Evolutionary conservation across 2,113 vertebrate species (phyloP).

Genomic region (Hypanus sabinus): DNA sequence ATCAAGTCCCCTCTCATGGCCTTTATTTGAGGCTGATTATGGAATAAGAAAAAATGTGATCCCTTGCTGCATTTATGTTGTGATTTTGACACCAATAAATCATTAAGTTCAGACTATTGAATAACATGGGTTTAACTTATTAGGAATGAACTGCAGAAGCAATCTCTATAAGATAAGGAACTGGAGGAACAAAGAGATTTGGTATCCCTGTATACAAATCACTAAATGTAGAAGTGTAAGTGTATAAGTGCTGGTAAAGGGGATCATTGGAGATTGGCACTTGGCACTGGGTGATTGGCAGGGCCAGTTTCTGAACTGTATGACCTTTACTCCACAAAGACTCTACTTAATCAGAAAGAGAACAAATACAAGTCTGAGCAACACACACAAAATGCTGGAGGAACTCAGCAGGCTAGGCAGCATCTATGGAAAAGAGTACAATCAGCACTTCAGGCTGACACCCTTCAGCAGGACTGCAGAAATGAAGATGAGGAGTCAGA

Average conservation of each 20-base stretch:
- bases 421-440: too few relatives aligned
- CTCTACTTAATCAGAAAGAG: neutral
- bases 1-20: too few relatives aligned
- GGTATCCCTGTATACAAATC: neutral
- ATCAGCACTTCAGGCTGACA: too few relatives aligned
- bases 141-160: neutral
- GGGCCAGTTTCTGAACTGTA: too few relatives aligned
- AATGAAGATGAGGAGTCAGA: too few relatives aligned
- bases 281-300: too few relatives aligned
- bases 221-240: neutral
- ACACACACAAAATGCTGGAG: too few relatives aligned
- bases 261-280: too few relatives aligned
- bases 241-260: too few relatives aligned
- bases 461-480: too few relatives aligned
- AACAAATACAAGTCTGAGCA: neutral
- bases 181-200: neutral
- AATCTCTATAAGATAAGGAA: neutral
- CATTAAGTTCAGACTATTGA: neutral
- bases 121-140: neutral
- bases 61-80: neutral
- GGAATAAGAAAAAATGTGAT: neutral
- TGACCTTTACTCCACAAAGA: too few relatives aligned
- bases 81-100: neutral
- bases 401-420: too few relatives aligned
- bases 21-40: slow-evolving; percentile 42